Evolutionary conservation across 2,888 invertebrate species (phyloP), one percentile per base, ranked within the genome.

Genomic region (Himalopsyche kuldschensis): DNA sequence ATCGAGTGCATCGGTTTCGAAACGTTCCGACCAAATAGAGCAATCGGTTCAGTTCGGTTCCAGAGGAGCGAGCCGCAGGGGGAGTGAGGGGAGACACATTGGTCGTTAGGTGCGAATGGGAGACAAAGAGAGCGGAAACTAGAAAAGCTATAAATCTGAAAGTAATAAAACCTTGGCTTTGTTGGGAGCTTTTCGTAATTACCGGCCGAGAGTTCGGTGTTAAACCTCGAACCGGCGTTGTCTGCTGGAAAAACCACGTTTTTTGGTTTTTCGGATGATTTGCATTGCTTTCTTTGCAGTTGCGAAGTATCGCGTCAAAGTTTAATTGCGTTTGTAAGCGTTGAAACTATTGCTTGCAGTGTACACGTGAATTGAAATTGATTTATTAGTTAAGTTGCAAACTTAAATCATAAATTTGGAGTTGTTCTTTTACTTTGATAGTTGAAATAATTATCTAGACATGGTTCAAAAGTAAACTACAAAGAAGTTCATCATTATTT

Each of bases 131-230:
- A 48, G 80, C 78, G 63, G 83, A 55, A 78, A 82, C 84, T 82
- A 86, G 82, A 81, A 84, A 84, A 84, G 86, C 86, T 75, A 86
- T 86, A 86, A 86, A 86, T 86, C 86, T 86, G 85, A 85, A 85
- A 86, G 86, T 86, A 86, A 86, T 86, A 86, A 86, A 86, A 86
- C 82, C 85, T 82, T 81, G 86, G 86, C 86, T 86, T 85, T 86
- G 86, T 86, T 84, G 80, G 85, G 83, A 81, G 83, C 84, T 86
- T 84, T 86, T 35, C 83, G 86, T 86, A 86, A 86, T 86, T 86
- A 86, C 86, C 86, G 75, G 81, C 82, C 84, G 82, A 84, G 85
- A 85, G 85, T 84, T 85, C 85, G 79, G 82, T 82, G 82, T 83
- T 83, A 81, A 47, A 69, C 77, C 83, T 82, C 80, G 41, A 80